phyloP scores from a whole-genome alignment of 2,797 vertebrate genomes.

The Pangasius mekongensis region DNA sequence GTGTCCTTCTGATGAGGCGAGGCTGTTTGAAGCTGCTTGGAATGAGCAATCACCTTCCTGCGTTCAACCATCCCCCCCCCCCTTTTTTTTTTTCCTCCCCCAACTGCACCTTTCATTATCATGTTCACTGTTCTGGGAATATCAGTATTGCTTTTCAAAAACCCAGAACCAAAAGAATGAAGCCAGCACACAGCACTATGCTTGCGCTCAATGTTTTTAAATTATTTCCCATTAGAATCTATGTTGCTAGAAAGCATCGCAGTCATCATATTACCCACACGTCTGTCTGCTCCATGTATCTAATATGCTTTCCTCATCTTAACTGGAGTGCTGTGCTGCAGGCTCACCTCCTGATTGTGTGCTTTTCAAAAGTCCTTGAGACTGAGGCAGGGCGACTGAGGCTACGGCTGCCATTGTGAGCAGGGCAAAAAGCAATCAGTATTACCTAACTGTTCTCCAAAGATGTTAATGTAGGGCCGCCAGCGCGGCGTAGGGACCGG shows the following conservation, averaged over 20 bases:
- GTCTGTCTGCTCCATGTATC: background rate
- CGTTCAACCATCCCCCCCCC: background rate
- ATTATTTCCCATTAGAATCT: background rate
- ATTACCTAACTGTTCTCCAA: conserved; percentile 54
- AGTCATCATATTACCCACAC: background rate
- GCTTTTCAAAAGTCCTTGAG: conserved; percentile 60
- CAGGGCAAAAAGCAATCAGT: conserved; percentile 54
- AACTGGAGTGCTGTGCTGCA: conserved; percentile 45
- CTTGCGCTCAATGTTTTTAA: background rate
- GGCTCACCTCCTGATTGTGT: conserved; percentile 47
- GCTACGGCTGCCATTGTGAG: conserved; percentile 29
- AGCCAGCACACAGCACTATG: conserved; percentile 15
- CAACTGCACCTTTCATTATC: conserved; percentile 67
- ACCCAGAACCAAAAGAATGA: conserved; percentile 58
- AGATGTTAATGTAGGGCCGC: conserved; percentile 53
- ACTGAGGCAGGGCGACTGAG: conserved; percentile 23
- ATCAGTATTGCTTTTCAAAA: conserved; percentile 69
- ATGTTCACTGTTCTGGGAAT: conserved; percentile 67
- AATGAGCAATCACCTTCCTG: conserved; percentile 72
- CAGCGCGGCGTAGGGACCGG: conserved; percentile 33
- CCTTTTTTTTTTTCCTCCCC: conserved; percentile 37
- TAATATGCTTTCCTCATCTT: conserved; percentile 46
- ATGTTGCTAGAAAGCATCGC: conserved; percentile 1
- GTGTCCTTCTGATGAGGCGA: conserved; percentile 76
- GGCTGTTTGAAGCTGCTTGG: conserved; percentile 70